A percentile compares a stretch with the other conserved stretches of the same genome.
phyloP scores from a whole-genome alignment of 2,113 vertebrate species.

The Macaca nemestrina region DNA sequence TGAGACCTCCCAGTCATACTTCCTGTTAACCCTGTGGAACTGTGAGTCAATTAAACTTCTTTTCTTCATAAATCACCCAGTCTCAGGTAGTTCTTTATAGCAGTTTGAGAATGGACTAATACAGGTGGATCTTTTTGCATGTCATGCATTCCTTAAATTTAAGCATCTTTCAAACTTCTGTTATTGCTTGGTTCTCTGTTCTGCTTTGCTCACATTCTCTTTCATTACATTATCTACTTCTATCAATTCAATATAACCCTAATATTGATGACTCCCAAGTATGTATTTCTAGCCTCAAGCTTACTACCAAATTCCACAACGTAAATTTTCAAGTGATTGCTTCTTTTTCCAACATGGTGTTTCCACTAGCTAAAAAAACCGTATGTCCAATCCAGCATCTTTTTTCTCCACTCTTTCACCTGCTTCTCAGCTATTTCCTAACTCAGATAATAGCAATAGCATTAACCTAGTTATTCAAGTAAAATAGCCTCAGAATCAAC shows the following conservation, averaged over 20 bases:
- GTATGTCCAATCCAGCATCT: not conserved
- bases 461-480: not conserved
- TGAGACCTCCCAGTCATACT: too few relatives aligned
- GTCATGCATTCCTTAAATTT: not conserved
- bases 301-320: not conserved
- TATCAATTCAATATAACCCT: not conserved
- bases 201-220: not conserved
- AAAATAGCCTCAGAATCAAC: not conserved
- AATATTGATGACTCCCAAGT: not conserved
- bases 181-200: not conserved
- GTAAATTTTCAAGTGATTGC: not conserved
- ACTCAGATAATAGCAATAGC: not conserved
- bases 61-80: too few relatives aligned
- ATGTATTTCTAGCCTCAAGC: not conserved
- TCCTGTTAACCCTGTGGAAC: too few relatives aligned
- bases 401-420: not conserved
- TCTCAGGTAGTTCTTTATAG: too few relatives aligned
- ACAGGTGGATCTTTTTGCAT: not conserved
- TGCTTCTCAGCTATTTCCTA: not conserved
- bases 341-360: not conserved
- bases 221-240: not conserved
- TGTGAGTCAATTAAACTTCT: too few relatives aligned
- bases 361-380: not conserved
- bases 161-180: not conserved
- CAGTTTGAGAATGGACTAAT: too few relatives aligned